phyloP scores from a whole-genome alignment of 2,888 invertebrate genomes.

The Lomographa bimaculata region DNA sequence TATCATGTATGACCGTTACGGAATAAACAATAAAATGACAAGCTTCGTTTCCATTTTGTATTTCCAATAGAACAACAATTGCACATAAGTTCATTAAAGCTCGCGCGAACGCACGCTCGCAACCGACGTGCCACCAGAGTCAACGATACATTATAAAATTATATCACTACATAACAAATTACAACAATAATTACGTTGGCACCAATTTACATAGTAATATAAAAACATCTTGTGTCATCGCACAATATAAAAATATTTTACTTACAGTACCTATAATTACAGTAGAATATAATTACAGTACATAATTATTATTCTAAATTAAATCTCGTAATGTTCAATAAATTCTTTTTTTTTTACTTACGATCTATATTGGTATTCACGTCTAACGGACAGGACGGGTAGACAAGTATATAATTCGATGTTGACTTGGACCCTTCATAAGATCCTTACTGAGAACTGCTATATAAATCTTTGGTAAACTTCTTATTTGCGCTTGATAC shows the following conservation, averaged over 20 bases:
- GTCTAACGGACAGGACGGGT: slow-evolving; percentile 55
- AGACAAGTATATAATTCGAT: slow-evolving; percentile 27
- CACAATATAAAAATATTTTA: slow-evolving; percentile 81
- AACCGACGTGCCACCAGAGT: slow-evolving; percentile 65
- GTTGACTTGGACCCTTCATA: slow-evolving; percentile 19
- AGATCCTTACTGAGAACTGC: slow-evolving; percentile 23
- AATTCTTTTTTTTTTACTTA: slow-evolving; percentile 60
- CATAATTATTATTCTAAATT: slow-evolving; percentile 61
- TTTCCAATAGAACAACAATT: slow-evolving; percentile 80
- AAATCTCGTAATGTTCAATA: slow-evolving; percentile 77
- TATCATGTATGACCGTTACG: slow-evolving; percentile 14
- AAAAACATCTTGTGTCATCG: slow-evolving; percentile 74
- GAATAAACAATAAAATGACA: slow-evolving; percentile 31
- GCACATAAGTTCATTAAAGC: slow-evolving; percentile 77
- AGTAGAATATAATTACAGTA: slow-evolving; percentile 73
- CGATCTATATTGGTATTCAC: slow-evolving; percentile 70
- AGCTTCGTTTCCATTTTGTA: slow-evolving; percentile 67
- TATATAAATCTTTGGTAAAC: slow-evolving; percentile 53
- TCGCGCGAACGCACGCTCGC: slow-evolving; percentile 46
- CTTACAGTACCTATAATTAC: slow-evolving; percentile 63
- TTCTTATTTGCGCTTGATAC: slow-evolving; percentile 21
- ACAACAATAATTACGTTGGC: slow-evolving; percentile 83
- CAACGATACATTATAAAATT: slow-evolving; percentile 77
- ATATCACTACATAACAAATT: slow-evolving; percentile 82
- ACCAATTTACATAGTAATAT: slow-evolving; percentile 76